Percentiles rank a stretch among this genome's conserved stretches.
These are phyloP conservation scores for Abrostola tripartita DNA, from an alignment of 2,888 invertebrate genomes.

Conservation along the genomic window DNA sequence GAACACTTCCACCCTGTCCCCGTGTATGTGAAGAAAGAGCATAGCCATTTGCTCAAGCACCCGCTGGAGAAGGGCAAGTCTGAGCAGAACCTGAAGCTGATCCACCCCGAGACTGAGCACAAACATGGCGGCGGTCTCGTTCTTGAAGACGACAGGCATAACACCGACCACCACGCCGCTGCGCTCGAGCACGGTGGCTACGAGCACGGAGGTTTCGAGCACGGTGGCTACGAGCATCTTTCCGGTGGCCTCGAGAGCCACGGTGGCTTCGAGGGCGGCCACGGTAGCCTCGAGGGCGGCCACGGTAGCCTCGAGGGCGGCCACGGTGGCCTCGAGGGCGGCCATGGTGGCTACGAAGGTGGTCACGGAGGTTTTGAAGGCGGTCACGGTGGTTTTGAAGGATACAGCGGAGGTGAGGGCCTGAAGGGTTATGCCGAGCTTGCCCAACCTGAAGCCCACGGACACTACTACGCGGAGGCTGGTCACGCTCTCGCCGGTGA, in stretches of 20 bases:
- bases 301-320: constrained; percentile 63
- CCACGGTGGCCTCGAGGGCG: constrained; percentile 61
- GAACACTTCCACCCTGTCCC: constrained; percentile 92
- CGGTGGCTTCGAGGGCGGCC: constrained; percentile 59
- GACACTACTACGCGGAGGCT: constrained; percentile 73
- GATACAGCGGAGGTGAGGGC: constrained; percentile 76
- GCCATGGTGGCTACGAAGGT: constrained; percentile 62
- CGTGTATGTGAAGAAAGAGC: constrained; percentile 91
- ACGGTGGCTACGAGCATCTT: constrained; percentile 52
- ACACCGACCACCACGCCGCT: constrained; percentile 76
- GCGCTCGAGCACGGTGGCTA: constrained; percentile 67
- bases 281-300: constrained; percentile 60
- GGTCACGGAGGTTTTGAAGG: constrained; percentile 62
- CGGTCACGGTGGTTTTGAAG: constrained; percentile 64
- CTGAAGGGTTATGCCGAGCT: constrained; percentile 77
- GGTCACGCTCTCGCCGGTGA: constrained; percentile 71
- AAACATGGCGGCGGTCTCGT: constrained; percentile 88
- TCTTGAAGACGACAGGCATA: constrained; percentile 87
- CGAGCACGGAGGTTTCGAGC: constrained; percentile 64
- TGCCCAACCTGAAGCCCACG: constrained; percentile 72
- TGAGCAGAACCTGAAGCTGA: constrained; percentile 88
- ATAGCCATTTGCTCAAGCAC: constrained; percentile 90
- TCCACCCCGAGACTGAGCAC: constrained; percentile 89
- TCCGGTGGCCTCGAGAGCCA: constrained; percentile 62
- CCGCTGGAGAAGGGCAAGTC: constrained; percentile 90